Evolutionary conservation across 1,140 invertebrate genomes (phyloP).

Genomic region (Anoplophora glabripennis): DNA sequence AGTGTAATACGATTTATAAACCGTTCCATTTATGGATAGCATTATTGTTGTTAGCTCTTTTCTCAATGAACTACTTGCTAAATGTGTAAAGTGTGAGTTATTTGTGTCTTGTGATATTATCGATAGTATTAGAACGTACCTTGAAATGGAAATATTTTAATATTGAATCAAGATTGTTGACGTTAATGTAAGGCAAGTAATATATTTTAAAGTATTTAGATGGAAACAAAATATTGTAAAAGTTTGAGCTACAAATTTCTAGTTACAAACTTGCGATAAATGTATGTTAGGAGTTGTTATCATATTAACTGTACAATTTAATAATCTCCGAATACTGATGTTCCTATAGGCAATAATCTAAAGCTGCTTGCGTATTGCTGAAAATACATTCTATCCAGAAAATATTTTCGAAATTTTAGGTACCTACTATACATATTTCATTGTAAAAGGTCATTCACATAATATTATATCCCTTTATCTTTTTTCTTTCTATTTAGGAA

Average conservation of each 20-base stretch:
- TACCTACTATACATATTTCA: too few species aligned
- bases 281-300: too few species aligned
- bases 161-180: background rate
- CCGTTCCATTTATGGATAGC: background rate
- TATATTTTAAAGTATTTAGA: constrained; percentile 2
- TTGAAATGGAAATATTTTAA: constrained; percentile 14
- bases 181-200: too few species aligned
- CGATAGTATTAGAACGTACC: constrained; percentile 14
- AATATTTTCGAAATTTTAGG: too few species aligned
- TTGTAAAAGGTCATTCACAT: too few species aligned
- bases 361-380: too few species aligned
- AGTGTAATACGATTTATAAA: constrained; percentile 1
- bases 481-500: too few species aligned
- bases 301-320: too few species aligned
- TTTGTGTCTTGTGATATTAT: constrained; percentile 14
- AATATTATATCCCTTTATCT: too few species aligned
- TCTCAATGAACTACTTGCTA: background rate
- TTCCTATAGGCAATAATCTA: too few species aligned
- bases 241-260: background rate
- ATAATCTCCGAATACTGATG: too few species aligned
- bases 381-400: too few species aligned
- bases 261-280: constrained; percentile 7
- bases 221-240: background rate
- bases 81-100: constrained; percentile 3
- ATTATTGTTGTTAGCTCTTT: background rate